These are phyloP conservation scores for Ciconia nigra DNA, from an alignment of 2,797 vertebrate genomes.

Conservation along the genomic window DNA sequence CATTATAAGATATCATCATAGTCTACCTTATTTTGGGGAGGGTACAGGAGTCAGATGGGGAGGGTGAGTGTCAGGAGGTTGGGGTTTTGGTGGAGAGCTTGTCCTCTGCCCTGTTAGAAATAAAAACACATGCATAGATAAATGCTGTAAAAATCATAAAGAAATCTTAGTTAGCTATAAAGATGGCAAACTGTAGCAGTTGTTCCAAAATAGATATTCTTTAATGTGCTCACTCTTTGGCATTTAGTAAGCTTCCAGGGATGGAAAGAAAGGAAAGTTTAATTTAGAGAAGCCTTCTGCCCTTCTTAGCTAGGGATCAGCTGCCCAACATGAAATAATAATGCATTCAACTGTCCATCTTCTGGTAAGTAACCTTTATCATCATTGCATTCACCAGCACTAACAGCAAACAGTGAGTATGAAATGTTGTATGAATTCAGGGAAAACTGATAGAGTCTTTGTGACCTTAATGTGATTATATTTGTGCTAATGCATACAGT, in stretches of 20 bases:
- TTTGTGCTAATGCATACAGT: constrained; percentile 68
- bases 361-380: constrained; percentile 72
- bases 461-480: constrained; percentile 73
- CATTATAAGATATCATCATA: not conserved
- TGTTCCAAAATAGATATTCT: constrained; percentile 21
- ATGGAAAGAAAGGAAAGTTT: constrained; percentile 67
- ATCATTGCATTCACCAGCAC: constrained; percentile 36
- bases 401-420: constrained; percentile 51
- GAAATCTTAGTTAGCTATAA: not conserved
- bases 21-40: not conserved
- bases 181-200: not conserved
- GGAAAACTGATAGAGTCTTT: constrained; percentile 46
- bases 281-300: constrained; percentile 67
- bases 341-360: constrained; percentile 69
- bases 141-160: constrained; percentile 7
- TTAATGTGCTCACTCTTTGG: constrained; percentile 34
- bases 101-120: not conserved
- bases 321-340: constrained; percentile 74
- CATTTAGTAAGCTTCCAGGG: constrained; percentile 68
- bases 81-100: not conserved
- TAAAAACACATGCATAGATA: not conserved
- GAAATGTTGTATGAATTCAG: constrained; percentile 57
- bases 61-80: not conserved
- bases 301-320: constrained; percentile 69
- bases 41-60: too few relatives aligned